Percentiles rank a stretch among this genome's conserved stretches.
Evolutionary conservation across 2,113 vertebrate species (phyloP).

Genomic region (Misgurnus mizolepis): DNA sequence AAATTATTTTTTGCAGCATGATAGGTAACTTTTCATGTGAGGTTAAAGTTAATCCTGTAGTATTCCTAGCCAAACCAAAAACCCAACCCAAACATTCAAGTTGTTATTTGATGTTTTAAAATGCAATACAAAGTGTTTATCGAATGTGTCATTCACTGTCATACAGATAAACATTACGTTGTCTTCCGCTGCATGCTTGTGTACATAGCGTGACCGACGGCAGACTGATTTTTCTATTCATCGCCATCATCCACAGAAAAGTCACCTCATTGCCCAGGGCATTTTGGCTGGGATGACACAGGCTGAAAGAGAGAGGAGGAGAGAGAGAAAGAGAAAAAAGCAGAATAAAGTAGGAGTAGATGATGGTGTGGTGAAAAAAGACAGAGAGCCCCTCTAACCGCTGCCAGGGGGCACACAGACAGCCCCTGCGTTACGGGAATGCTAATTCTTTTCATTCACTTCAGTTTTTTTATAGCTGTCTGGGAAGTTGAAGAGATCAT

Average conservation of each 20-base stretch:
- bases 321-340: constrained; percentile 14
- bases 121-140: too few relatives aligned
- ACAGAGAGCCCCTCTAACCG: constrained; percentile 44
- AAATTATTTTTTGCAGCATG: too few relatives aligned
- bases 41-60: too few relatives aligned
- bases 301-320: constrained; percentile 16
- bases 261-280: constrained; percentile 22
- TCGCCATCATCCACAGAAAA: constrained; percentile 18
- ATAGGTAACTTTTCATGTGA: too few relatives aligned
- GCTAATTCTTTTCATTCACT: constrained; percentile 55
- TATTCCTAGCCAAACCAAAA: too few relatives aligned
- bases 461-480: constrained; percentile 49
- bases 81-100: too few relatives aligned
- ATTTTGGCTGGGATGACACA: constrained; percentile 46
- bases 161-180: background rate
- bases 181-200: background rate
- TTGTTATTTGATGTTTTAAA: too few relatives aligned
- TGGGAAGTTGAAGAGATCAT: constrained; percentile 52
- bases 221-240: constrained; percentile 35
- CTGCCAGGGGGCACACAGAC: constrained; percentile 51
- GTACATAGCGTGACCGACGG: constrained; percentile 1
- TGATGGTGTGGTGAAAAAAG: constrained; percentile 23
- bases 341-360: constrained; percentile 23
- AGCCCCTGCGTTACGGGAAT: constrained; percentile 46
- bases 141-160: too few relatives aligned